phyloP scores from a whole-genome alignment of 1,140 invertebrate species.

The Rhopalosiphum maidis region DNA sequence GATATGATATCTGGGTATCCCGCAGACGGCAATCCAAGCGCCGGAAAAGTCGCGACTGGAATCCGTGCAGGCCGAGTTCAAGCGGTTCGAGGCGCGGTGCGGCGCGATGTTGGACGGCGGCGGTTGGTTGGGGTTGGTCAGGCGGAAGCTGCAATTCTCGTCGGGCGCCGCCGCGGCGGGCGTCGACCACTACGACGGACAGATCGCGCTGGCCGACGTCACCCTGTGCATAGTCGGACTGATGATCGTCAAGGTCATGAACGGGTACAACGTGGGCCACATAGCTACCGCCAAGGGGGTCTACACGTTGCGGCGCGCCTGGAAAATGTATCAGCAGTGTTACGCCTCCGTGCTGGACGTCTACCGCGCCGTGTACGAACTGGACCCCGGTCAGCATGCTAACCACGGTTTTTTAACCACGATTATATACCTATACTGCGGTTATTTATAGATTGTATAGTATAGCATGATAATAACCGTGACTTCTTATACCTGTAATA shows the following conservation, averaged over 20 bases:
- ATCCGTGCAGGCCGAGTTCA: neutral
- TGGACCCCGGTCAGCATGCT: neutral
- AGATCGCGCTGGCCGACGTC: conserved; percentile 1
- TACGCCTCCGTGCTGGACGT: neutral
- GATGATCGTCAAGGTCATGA: neutral
- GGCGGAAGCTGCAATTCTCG: conserved; percentile 4
- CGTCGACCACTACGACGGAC: conserved; percentile 8
- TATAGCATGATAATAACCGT: neutral
- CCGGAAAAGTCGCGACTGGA: neutral
- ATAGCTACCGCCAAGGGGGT: neutral
- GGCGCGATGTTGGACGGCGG: neutral
- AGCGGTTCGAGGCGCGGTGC: neutral
- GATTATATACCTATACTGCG: neutral
- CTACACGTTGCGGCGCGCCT: neutral
- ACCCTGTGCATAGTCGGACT: neutral
- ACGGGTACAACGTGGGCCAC: neutral
- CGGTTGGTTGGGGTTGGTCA: neutral
- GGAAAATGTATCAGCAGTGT: conserved; percentile 37
- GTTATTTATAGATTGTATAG: no score
- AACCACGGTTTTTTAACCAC: neutral
- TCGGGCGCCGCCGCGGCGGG: no score
- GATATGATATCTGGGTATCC: no score
- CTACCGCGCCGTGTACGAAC: neutral
- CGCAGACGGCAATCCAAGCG: neutral
- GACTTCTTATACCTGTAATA: neutral